phyloP scores from a whole-genome alignment of 2,797 vertebrate genomes.

The Gila robusta region DNA sequence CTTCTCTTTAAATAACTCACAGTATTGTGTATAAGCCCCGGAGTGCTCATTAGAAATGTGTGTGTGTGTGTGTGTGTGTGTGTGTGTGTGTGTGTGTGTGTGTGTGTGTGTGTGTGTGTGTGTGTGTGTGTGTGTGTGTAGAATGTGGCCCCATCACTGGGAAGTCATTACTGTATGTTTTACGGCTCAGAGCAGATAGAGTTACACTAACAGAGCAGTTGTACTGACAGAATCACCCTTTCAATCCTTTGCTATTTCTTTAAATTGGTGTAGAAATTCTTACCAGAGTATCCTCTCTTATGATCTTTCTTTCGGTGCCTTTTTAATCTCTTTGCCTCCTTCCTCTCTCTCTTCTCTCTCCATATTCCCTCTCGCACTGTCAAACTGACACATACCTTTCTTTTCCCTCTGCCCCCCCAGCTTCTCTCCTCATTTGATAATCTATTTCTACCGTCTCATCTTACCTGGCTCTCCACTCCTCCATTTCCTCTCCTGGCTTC shows the following conservation, averaged over 20 bases:
- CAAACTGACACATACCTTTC: conserved; percentile 54
- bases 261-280: conserved; percentile 57
- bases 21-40: conserved; percentile 36
- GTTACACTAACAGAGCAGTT: conserved; percentile 42
- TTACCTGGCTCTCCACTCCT: conserved; percentile 39
- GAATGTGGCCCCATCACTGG: conserved; percentile 25
- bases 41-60: conserved; percentile 44
- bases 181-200: conserved; percentile 44
- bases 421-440: conserved; percentile 61
- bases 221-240: conserved; percentile 26
- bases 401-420: conserved; percentile 37
- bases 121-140: conserved; percentile 22
- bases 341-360: conserved; percentile 44
- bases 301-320: conserved; percentile 58
- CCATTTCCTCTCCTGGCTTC: conserved; percentile 47
- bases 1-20: conserved; percentile 32
- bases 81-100: conserved; percentile 19
- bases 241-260: conserved; percentile 42
- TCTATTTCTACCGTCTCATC: conserved; percentile 62
- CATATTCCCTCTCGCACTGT: conserved; percentile 7
- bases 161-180: conserved; percentile 49
- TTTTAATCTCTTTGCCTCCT: conserved; percentile 53
- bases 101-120: conserved; percentile 20
- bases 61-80: conserved; percentile 17
- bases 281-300: conserved; percentile 64